Base-by-base conservation (phyloP, 2,113 vertebrate genomes). In the Ammodramus savannarum region DNA sequence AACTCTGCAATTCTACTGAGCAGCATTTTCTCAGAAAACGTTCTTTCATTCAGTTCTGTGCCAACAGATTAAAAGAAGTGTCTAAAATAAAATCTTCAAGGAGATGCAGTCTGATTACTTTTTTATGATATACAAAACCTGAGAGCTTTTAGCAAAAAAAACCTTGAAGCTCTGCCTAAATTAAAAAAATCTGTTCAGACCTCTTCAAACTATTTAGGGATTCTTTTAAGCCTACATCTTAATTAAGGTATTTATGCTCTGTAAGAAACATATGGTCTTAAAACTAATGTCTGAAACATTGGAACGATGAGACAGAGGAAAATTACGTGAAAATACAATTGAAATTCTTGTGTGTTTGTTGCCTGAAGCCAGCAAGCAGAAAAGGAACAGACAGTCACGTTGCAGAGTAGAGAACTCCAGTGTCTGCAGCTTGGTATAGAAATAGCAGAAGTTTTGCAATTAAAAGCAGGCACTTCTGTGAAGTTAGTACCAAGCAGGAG, bases 281-380 rank as follows among this genome's bases (percentile, higher is more conserved):
- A 51, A 93, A 81, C 48, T 92, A 78, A 85, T 57, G 48, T 78
- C 84, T 94, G 77, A 91, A 74, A 91, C 34, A 75, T 31, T 87
- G 75, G 52, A 93, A 87, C 0, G 3, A 87, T 2, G 21, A 85
- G 82, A 62, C 44, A 72, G 81, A 89, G 10, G 39, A 58, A 89
- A 78, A 87, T 75, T 82, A 79, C 1, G 0, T 57, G 65, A 91
- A 93, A 87, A 87, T 65, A 93, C 66, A 93, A 82, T 91, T 82
- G 36, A 89, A 93, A 85, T 87, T 63, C 73, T 88, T 4, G 0
- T 79, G 39, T 54, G 13, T 78, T 90, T 89, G 25, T 76, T 94
- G 77, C 65, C 85, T 89, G 65, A 91, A 96, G 78, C 61, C 74
- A 93, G 80, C n/a, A 36, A 87, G 65, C 46, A 92, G 76, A 94